Base-by-base conservation (phyloP, 2,113 vertebrate species). In the Scomber scombrus region DNA sequence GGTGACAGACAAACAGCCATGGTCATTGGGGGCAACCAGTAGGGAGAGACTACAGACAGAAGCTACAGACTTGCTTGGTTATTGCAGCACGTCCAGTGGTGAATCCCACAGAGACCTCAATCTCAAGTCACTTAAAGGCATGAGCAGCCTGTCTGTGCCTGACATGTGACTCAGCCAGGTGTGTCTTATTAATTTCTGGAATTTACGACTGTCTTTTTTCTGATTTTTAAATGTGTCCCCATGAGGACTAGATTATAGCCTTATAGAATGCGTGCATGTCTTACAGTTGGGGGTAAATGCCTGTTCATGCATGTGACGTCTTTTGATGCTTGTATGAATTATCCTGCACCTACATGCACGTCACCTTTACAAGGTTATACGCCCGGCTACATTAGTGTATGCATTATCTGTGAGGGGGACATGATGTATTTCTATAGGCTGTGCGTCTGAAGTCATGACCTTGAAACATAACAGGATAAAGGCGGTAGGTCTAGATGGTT, bases 301-400 rank as follows among this genome's bases (percentile, higher is more conserved):
- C 62, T 65, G 43, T 70, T 67, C 67, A 54, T 75, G 68, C 66
- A 51, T 85, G 72, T 43, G 45, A 23, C 7, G 13, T 51, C 12
- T 34, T 18, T 1, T 7, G 18, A n/a, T 19, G 66, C 56, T 14
- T 43, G 40, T 78, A 66, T 85, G 75, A 83, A 77, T 88, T 79
- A 84, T 67, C 54, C 70, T 2, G 13, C 23, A 60, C 56, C 57
- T 66, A 55, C 60, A 26, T 21, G 47, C 16, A 21, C 4, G n/a
- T 80, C 79, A 64, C 78, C 75, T 80, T 66, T 70, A 34, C 88
- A 88, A 93, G 88, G 92, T 91, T 65, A 83, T 2, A n/a, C 16
- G 0, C 16, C 23, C 3, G 29, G 9, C 5, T 23, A 43, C 63
- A 70, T 80, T 65, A 58, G 31, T 2, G 50, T 31, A 18, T 2